Evolutionary conservation across 2,797 vertebrate species (phyloP).

Genomic region (Pseudochaenichthys georgianus): DNA sequence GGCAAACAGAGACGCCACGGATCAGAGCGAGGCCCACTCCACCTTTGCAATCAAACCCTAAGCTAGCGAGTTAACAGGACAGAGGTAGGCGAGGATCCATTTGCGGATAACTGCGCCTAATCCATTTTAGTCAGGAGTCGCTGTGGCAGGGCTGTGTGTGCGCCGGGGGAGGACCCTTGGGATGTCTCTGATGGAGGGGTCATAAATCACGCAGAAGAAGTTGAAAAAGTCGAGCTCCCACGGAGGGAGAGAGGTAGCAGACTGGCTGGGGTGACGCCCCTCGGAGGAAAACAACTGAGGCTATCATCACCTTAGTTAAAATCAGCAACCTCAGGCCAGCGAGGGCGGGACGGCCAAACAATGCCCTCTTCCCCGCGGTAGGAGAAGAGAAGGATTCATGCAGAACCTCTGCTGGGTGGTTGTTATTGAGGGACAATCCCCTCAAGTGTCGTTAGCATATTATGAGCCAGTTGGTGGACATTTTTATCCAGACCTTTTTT

Average conservation of each 20-base stretch:
- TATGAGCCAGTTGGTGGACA: constrained; percentile 57
- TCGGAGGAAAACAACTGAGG: constrained; percentile 62
- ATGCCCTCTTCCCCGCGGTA: constrained; percentile 61
- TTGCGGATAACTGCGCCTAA: constrained; percentile 83
- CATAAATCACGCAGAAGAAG: constrained; percentile 79
- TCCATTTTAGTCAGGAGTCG: constrained; percentile 80
- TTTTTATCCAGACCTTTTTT: constrained; percentile 64
- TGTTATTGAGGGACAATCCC: constrained; percentile 72
- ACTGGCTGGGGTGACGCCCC: constrained; percentile 47
- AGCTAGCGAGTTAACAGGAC: constrained; percentile 42
- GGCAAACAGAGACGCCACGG: constrained; percentile 62
- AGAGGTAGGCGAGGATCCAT: constrained; percentile 77
- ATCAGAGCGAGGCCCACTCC: constrained; percentile 74
- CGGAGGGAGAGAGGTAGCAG: constrained; percentile 59
- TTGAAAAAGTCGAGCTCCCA: constrained; percentile 77
- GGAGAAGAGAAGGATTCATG: constrained; percentile 62
- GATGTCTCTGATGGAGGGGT: constrained; percentile 75
- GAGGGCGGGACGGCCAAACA: constrained; percentile 53
- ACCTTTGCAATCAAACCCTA: constrained; percentile 76
- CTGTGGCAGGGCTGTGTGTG: constrained; percentile 55
- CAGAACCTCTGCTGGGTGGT: constrained; percentile 64
- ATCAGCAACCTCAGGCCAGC: constrained; percentile 66
- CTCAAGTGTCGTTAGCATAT: constrained; percentile 70
- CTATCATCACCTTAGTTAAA: constrained; percentile 80
- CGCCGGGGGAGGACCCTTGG: constrained; percentile 61